Evolutionary conservation across 2,113 vertebrate species (phyloP).

Genomic region (Charina bottae): DNA sequence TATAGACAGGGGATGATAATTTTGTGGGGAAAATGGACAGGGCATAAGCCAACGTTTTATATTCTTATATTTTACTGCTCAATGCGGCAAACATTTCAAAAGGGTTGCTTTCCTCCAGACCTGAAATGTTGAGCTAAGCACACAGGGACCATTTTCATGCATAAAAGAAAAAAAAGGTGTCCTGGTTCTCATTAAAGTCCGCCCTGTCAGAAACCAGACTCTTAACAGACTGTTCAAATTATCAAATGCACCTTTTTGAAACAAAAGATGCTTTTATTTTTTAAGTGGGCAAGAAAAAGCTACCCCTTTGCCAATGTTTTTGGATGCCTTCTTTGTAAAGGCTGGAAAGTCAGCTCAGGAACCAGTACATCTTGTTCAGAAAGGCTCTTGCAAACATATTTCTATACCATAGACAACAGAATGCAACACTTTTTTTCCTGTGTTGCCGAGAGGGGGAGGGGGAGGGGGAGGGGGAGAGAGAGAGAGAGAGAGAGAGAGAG

Average conservation of each 20-base stretch:
- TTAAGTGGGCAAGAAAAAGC: background rate
- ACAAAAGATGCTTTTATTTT: background rate
- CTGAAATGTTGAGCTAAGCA: background rate
- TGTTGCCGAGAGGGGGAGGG: constrained; percentile 78
- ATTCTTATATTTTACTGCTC: background rate
- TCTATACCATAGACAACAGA: constrained; percentile 87
- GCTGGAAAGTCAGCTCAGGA: constrained; percentile 69
- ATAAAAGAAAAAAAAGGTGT: background rate
- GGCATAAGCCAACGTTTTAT: background rate
- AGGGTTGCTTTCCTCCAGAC: background rate
- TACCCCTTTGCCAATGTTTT: background rate
- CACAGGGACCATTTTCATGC: background rate
- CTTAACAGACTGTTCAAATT: background rate
- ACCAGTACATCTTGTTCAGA: constrained; percentile 82
- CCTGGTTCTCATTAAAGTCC: background rate
- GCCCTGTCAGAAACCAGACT: background rate
- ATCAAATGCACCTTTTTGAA: background rate
- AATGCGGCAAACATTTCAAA: background rate
- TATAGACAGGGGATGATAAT: background rate
- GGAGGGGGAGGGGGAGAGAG: too few relatives aligned
- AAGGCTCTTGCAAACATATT: constrained; percentile 85
- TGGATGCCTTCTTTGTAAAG: constrained; percentile 48
- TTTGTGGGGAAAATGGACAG: background rate
- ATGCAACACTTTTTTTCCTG: constrained; percentile 77
- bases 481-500: constrained; percentile 49